Evolutionary conservation across 2,888 invertebrate genomes (phyloP).

Genomic region (Lysandra bellargus): DNA sequence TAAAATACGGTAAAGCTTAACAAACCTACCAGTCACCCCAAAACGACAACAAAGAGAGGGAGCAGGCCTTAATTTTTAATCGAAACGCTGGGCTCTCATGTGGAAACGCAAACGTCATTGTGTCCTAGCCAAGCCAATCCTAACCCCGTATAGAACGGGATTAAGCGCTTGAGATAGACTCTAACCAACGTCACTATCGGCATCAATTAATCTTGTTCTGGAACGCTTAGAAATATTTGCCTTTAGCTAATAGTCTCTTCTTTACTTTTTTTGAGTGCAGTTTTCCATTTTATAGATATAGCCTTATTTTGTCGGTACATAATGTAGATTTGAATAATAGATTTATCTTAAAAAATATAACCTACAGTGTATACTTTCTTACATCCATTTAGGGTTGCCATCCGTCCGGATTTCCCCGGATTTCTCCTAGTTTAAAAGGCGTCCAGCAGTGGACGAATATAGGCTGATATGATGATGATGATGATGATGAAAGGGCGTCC

Average conservation of each 20-base stretch:
- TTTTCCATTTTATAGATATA: background rate
- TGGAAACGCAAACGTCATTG: constrained; percentile 27
- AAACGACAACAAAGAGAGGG: background rate
- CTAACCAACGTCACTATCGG: background rate
- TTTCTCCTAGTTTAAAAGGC: too few species aligned
- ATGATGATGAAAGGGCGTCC: too few species aligned
- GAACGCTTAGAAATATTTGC: constrained; percentile 1
- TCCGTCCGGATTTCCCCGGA: too few species aligned
- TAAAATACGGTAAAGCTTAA: background rate
- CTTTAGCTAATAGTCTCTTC: background rate
- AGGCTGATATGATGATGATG: too few species aligned
- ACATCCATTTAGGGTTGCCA: too few species aligned
- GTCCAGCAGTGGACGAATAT: too few species aligned
- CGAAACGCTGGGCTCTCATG: constrained; percentile 10
- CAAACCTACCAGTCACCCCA: background rate
- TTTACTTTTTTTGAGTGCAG: background rate
- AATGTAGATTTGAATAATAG: background rate
- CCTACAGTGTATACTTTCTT: background rate
- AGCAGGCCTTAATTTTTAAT: background rate
- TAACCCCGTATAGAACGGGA: background rate
- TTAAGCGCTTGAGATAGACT: constrained; percentile 24
- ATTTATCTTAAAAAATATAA: background rate
- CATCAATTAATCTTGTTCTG: constrained; percentile 23
- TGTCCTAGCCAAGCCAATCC: constrained; percentile 23
- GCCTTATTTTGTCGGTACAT: background rate